Evolutionary conservation across 2,113 vertebrate genomes (phyloP).

Genomic region (Ameiurus melas): DNA sequence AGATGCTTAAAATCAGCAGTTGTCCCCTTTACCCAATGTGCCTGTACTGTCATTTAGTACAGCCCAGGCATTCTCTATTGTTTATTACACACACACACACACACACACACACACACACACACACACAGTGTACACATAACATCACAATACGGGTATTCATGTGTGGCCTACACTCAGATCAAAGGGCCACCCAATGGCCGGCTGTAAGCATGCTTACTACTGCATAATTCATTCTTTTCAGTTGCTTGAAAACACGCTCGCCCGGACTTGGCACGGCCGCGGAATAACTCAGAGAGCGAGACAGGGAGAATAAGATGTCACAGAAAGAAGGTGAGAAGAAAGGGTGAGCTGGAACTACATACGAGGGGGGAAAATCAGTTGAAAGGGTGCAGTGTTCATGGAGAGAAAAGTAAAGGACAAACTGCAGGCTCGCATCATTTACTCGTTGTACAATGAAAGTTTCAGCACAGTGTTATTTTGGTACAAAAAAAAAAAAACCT

Average conservation of each 20-base stretch:
- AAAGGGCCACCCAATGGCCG: slow-evolving; percentile 91
- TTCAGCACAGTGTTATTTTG: neutral
- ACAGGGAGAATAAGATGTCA: neutral
- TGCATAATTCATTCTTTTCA: slow-evolving; percentile 97
- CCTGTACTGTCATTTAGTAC: slow-evolving; percentile 90
- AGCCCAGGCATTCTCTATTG: slow-evolving; percentile 86
- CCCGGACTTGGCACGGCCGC: slow-evolving; percentile 86
- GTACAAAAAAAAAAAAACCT: neutral
- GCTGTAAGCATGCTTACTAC: slow-evolving; percentile 92
- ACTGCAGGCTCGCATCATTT: neutral
- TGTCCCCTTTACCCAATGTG: slow-evolving; percentile 85
- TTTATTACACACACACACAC: slow-evolving; percentile 58
- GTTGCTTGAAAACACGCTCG: slow-evolving; percentile 88
- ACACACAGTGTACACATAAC: slow-evolving; percentile 91
- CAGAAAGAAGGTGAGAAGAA: slow-evolving; percentile 23
- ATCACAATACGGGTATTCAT: slow-evolving; percentile 99
- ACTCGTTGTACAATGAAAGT: neutral
- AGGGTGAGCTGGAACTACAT: slow-evolving; percentile 4
- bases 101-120: slow-evolving; percentile 49
- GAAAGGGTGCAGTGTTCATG: neutral
- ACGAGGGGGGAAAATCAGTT: neutral
- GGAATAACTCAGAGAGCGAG: slow-evolving; percentile 71
- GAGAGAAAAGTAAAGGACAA: slow-evolving; percentile 17
- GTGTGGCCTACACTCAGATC: slow-evolving; percentile 91
- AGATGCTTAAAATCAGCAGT: slow-evolving; percentile 44